A percentile compares a stretch with the other conserved stretches of the same genome.
phyloP scores from a whole-genome alignment of 2,888 invertebrate genomes.

The Metellina segmentata region DNA sequence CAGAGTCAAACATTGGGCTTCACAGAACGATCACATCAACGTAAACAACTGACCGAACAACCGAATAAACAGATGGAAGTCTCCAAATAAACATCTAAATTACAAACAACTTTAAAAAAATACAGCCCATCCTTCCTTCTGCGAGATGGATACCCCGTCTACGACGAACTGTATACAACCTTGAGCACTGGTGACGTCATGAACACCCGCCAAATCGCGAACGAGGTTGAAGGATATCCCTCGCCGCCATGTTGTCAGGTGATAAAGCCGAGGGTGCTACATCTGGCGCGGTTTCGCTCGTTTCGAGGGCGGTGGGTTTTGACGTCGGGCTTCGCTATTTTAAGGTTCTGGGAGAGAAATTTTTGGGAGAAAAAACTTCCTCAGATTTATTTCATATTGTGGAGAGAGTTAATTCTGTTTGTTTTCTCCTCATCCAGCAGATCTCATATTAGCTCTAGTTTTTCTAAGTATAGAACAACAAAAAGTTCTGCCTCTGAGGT shows the following conservation, averaged over 20 bases:
- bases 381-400: slow-evolving; percentile 46
- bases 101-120: slow-evolving; percentile 69
- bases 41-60: slow-evolving; percentile 34
- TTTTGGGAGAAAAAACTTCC: not conserved
- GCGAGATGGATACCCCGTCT: slow-evolving; percentile 64
- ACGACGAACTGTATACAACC: slow-evolving; percentile 75
- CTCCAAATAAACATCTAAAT: slow-evolving; percentile 63
- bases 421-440: not conserved
- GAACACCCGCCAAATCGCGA: slow-evolving; percentile 76
- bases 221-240: slow-evolving; percentile 77
- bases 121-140: slow-evolving; percentile 63
- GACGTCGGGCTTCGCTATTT: not conserved
- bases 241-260: slow-evolving; percentile 77
- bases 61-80: slow-evolving; percentile 12
- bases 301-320: not conserved
- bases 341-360: not conserved
- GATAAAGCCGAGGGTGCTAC: slow-evolving; percentile 38
- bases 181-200: slow-evolving; percentile 76
- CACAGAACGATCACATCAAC: slow-evolving; percentile 41
- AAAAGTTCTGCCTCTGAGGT: not conserved
- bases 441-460: not conserved
- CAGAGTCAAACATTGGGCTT: slow-evolving; percentile 60
- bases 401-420: slow-evolving; percentile 12
- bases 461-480: not conserved
- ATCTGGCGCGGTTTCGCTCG: slow-evolving; percentile 48